Evolutionary conservation across 2,113 vertebrate species (phyloP), one percentile per base, ranked within the genome.

Genomic region (Sinocyclocheilus anshuiensis): DNA sequence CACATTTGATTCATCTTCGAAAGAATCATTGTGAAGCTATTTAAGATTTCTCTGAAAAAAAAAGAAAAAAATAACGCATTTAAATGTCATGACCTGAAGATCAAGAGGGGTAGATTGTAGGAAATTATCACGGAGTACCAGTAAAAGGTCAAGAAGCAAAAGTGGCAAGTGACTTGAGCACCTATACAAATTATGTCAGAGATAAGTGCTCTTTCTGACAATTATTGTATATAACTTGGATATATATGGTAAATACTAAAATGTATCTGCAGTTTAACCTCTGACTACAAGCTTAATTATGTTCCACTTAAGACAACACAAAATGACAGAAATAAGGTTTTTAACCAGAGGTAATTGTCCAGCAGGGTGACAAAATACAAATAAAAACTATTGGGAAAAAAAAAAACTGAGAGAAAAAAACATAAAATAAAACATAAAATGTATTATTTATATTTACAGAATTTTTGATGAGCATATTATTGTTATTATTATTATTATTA

Each of bases 191-290:
- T 81, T 26, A 81, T 65, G 22, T 81, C 39, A 81, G n/a, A 18
- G 1, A 2, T 26, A 67, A 67, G 61, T 67, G 39, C 61, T 78
- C 75, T 81, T 29, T 63, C 29, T 81, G 36, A 80, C 22, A 80
- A 63, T 80, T 42, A 80, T 80, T 80, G 6, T 76, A 76, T 76
- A 76, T 11, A 48, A 76, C 69, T 39, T 80, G 55, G 12, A 33
- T 61, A 63, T 61, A 63, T 42, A 57, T 57, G 55, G 15, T 55
- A 55, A 57, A 53, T 77, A 77, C 7, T 29, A 11, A n/a, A 24
- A 57, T 61, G 10, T 13, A 3, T 81, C 22, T 39, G 1, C 20
- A 8, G 33, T 39, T 80, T 80, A 42, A 59, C 22, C 33, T 81
- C 78, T 80, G 22, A n/a, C 22, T 26, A 45, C 20, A 67, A 8